Evolutionary conservation across 2,888 invertebrate species (phyloP).

Genomic region (Megalurothrips usitatus): DNA sequence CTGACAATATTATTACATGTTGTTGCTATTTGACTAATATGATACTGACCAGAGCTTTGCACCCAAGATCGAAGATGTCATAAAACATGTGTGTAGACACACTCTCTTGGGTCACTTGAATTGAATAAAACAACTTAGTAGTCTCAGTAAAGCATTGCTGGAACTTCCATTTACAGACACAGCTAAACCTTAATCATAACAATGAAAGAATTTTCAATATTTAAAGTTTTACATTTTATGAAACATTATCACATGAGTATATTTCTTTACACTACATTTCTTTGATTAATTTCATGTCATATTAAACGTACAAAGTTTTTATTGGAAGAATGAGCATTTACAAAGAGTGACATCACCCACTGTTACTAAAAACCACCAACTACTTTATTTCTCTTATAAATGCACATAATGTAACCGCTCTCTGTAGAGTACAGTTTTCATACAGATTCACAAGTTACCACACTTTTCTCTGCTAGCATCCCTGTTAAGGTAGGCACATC

Average conservation of each 20-base stretch:
- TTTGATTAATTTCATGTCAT: background rate
- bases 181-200: background rate
- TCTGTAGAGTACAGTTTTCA: too few species aligned
- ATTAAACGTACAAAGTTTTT: background rate
- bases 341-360: background rate
- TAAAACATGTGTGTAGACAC: background rate
- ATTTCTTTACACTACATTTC: background rate
- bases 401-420: background rate
- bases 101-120: background rate
- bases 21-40: constrained; percentile 3
- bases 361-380: background rate
- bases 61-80: background rate
- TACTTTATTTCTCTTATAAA: background rate
- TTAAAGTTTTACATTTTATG: background rate
- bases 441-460: too few species aligned
- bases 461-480: too few species aligned
- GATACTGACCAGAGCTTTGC: constrained; percentile 24
- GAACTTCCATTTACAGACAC: background rate
- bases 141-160: background rate
- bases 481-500: too few species aligned
- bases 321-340: constrained; percentile 5
- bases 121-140: background rate
- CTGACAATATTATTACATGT: background rate
- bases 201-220: too few species aligned
- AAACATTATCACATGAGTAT: constrained; percentile 7